phyloP scores from a whole-genome alignment of 1,140 invertebrate genomes.

The Druon quercuslanigerum region DNA sequence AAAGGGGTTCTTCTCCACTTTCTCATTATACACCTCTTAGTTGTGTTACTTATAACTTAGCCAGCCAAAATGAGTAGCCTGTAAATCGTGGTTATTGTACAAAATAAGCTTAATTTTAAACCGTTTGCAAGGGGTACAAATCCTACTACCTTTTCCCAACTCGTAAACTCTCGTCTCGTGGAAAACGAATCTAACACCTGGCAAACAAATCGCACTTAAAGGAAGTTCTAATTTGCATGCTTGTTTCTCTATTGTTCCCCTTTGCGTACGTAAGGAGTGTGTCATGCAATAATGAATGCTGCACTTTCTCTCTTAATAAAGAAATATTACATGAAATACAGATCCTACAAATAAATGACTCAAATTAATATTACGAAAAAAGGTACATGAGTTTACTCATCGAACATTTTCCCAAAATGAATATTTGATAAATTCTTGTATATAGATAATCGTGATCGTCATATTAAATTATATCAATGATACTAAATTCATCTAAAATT shows the following conservation, averaged over 20 bases:
- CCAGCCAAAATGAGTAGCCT: too few relatives aligned
- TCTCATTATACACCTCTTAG: too few relatives aligned
- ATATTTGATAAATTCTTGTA: too few relatives aligned
- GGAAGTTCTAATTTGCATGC: slow-evolving; percentile 21
- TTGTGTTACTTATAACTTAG: too few relatives aligned
- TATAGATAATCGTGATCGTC: too few relatives aligned
- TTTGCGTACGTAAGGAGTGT: slow-evolving; percentile 8
- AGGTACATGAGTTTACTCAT: background rate
- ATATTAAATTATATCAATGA: too few relatives aligned
- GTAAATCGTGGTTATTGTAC: too few relatives aligned
- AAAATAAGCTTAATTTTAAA: background rate
- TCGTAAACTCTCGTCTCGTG: slow-evolving; percentile 8
- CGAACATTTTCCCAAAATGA: too few relatives aligned
- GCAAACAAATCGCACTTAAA: slow-evolving; percentile 19
- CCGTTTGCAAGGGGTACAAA: background rate
- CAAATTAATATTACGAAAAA: background rate
- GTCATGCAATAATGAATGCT: slow-evolving; percentile 11
- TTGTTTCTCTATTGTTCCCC: slow-evolving; percentile 13
- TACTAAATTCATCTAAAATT: too few relatives aligned
- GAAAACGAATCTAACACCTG: slow-evolving; percentile 26
- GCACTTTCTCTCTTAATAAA: background rate
- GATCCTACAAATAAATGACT: background rate
- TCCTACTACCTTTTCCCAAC: slow-evolving; percentile 20
- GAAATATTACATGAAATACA: background rate
- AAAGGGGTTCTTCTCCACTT: too few relatives aligned